Evolutionary conservation across 2,888 invertebrate genomes (phyloP), one percentile per base, ranked within the genome.

Genomic region (Vandiemenella viatica): DNA sequence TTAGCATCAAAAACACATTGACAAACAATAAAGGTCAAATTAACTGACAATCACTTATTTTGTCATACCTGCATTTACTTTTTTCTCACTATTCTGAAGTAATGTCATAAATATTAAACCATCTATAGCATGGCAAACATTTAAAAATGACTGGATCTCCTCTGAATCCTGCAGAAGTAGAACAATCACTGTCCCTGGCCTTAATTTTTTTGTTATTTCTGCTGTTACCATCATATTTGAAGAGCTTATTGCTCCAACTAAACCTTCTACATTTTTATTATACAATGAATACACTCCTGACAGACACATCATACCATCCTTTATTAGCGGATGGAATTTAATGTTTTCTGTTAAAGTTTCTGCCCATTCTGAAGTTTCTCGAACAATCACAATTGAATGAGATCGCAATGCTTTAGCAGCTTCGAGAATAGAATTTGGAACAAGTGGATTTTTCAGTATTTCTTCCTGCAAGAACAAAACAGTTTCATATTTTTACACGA

Each of bases 371-470:
- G 49, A 23, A 15, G 48, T 43, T 13, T 48, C 53, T 41, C 46
- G 53, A 15, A 53, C 49, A 13, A 53, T 16, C 5, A 53, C 49
- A 13, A 53, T 43, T 4, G 53, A 51, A 15, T 48, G 49, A 5
- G 50, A 46, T 22, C 37, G 46, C 19, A 43, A 37, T 15, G 26
- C 38, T n/a, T 38, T 23, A 26, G 44, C 38, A 15, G 37, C 43
- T 21, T 49, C 46, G 10, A 49, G 8, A n/a, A 51, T 49, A 18
- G 49, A 49, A 15, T 51, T 18, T 13, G 37, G 16, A 17, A 48
- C 10, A 16, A 22, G 43, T 22, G 22, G 22, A 5, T 37, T 32
- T 7, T 37, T 10, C 4, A 47, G 6, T 4, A 10, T 8, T 18
- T 40, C 22, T 19, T 47, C 41, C 47, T 47, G 15, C 13, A 26